Evolutionary conservation across 2,888 invertebrate species (phyloP).

Genomic region (Seladonia tumulorum): DNA sequence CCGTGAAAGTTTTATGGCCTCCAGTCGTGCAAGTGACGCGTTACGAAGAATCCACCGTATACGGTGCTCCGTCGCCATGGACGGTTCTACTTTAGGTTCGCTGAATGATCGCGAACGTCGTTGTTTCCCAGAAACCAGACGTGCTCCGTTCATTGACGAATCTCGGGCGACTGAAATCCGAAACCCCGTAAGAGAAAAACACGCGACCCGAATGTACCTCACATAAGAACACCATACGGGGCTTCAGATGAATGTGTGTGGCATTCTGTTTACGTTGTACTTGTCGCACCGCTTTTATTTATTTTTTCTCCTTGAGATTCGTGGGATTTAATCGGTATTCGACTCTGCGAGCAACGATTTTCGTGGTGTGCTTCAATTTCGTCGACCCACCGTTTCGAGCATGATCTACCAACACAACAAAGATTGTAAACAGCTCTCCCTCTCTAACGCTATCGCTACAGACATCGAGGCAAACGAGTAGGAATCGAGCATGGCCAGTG

Average conservation of each 20-base stretch:
- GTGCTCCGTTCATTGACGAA: constrained; percentile 32
- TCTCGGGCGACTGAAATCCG: constrained; percentile 14
- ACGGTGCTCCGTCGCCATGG: not conserved
- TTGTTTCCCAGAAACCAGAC: constrained; percentile 31
- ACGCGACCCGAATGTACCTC: constrained; percentile 30
- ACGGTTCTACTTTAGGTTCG: not conserved
- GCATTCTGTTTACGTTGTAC: constrained; percentile 32
- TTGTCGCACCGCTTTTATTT: not conserved
- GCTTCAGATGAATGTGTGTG: not conserved
- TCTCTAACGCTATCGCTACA: not conserved
- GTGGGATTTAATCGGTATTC: not conserved
- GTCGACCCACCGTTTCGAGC: not conserved
- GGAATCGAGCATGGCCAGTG: constrained; percentile 26
- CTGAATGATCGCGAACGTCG: constrained; percentile 2
- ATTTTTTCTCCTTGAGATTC: not conserved
- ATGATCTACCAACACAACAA: not conserved
- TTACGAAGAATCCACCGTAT: constrained; percentile 4
- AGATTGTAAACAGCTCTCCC: constrained; percentile 8
- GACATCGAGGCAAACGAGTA: constrained; percentile 21
- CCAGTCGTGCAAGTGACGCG: not conserved
- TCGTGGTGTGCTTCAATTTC: not conserved
- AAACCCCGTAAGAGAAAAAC: constrained; percentile 17
- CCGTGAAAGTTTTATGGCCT: constrained; percentile 1
- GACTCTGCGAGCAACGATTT: no score
- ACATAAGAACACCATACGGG: constrained; percentile 5